These are phyloP conservation scores for Agelas oroides DNA, from an alignment of 37 sponge, comb jelly and placozoan genomes.

Conservation along the genomic window DNA sequence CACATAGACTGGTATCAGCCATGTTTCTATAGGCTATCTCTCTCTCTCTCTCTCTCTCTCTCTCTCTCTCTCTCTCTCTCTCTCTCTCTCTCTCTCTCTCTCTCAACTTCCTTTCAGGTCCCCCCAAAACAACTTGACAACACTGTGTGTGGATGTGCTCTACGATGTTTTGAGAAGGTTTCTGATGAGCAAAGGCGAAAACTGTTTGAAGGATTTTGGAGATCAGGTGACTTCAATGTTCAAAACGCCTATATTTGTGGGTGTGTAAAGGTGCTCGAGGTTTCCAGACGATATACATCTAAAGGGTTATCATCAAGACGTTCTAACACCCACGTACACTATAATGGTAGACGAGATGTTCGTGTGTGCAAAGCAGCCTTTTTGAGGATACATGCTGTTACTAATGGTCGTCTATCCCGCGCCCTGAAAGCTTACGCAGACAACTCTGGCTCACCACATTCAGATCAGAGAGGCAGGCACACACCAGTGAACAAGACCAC, in stretches of 20 bases:
- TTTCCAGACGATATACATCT: neutral
- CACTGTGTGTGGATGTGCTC: neutral
- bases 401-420: neutral
- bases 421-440: constrained; percentile 18
- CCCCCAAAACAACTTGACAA: neutral
- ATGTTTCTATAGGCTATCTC: neutral
- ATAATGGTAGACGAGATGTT: neutral
- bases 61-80: too few species aligned
- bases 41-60: too few species aligned
- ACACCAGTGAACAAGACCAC: neutral
- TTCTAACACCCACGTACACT: constrained; percentile 1
- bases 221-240: neutral
- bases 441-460: constrained; percentile 20
- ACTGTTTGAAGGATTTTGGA: constrained; percentile 34
- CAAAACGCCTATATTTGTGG: constrained; percentile 34
- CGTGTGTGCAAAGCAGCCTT: constrained; percentile 27
- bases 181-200: constrained; percentile 1
- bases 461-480: constrained; percentile 32
- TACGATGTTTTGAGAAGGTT: constrained; percentile 5
- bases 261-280: constrained; percentile 14
- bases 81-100: neutral
- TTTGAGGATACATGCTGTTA: neutral
- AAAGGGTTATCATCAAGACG: constrained; percentile 3
- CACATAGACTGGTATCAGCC: too few species aligned
- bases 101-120: too few species aligned